phyloP scores from a whole-genome alignment of 2,888 invertebrate genomes.

The Mythimna vitellina region DNA sequence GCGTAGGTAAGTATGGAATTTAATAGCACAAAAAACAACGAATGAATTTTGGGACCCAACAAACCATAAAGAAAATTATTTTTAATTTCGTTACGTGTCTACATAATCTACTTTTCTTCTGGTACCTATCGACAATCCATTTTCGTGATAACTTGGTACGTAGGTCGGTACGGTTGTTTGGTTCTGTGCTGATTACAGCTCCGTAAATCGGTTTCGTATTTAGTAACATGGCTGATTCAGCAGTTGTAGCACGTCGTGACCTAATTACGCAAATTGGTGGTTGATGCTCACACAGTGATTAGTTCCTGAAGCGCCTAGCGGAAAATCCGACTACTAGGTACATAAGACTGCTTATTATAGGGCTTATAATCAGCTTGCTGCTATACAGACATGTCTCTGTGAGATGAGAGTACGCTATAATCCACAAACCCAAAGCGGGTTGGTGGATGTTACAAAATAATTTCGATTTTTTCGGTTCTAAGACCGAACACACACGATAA shows the following conservation, averaged over 20 bases:
- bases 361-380: background rate
- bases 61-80: too few species aligned
- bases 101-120: too few species aligned
- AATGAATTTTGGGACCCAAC: too few species aligned
- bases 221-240: conserved; percentile 26
- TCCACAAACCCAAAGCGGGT: background rate
- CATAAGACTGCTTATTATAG: conserved; percentile 7
- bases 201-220: conserved; percentile 18
- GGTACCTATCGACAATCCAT: too few species aligned
- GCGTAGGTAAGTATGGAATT: too few species aligned
- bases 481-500: background rate
- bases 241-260: conserved; percentile 24
- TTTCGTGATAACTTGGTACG: background rate
- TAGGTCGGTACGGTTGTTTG: background rate
- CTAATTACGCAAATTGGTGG: conserved; percentile 47
- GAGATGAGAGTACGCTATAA: background rate
- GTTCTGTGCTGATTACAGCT: background rate
- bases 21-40: too few species aligned
- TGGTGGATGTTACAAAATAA: background rate
- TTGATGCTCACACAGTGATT: conserved; percentile 40
- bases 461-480: background rate
- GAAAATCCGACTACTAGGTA: conserved; percentile 20
- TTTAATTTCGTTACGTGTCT: too few species aligned
- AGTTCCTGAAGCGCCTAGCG: conserved; percentile 29
- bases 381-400: too few species aligned